Conservation (phyloP, 1,140 invertebrate species). For the Alviniconcha marisindica region DNA sequence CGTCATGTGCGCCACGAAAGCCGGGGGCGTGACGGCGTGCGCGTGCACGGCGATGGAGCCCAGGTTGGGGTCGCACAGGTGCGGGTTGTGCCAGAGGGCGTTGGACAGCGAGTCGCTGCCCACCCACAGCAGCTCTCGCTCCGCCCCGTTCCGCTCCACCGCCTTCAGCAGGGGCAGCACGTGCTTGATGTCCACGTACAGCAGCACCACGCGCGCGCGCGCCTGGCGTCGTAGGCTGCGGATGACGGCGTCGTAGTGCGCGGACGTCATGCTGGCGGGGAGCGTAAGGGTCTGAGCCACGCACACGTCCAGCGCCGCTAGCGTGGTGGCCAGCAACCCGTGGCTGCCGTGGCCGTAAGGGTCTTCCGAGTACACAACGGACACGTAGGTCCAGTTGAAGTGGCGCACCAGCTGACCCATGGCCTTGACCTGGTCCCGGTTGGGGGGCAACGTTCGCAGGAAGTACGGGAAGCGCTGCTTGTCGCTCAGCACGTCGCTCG, state of each 20-base stretch:
- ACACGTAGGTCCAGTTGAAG: conserved; percentile 63
- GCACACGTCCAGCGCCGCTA: conserved; percentile 42
- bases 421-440: conserved; percentile 60
- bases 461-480: conserved; percentile 63
- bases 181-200: conserved; percentile 84
- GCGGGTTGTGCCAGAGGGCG: conserved; percentile 82
- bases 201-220: conserved; percentile 79
- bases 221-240: conserved; percentile 24
- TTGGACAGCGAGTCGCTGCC: conserved; percentile 86
- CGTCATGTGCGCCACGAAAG: conserved; percentile 61
- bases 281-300: conserved; percentile 81
- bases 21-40: conserved; percentile 48
- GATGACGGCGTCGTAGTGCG: conserved; percentile 48
- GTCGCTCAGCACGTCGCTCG: conserved; percentile 63
- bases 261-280: conserved; percentile 77
- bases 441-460: conserved; percentile 62
- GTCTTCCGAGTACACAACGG: conserved; percentile 56
- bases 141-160: conserved; percentile 71
- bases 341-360: conserved; percentile 77
- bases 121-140: conserved; percentile 82
- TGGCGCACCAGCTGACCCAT: conserved; percentile 54
- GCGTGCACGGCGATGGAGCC: conserved; percentile 86
- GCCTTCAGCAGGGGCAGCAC: conserved; percentile 78
- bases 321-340: conserved; percentile 36
- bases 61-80: conserved; percentile 82